These are phyloP conservation scores for Erannis defoliaria DNA, from an alignment of 2,888 invertebrate species.

Conservation along the genomic window DNA sequence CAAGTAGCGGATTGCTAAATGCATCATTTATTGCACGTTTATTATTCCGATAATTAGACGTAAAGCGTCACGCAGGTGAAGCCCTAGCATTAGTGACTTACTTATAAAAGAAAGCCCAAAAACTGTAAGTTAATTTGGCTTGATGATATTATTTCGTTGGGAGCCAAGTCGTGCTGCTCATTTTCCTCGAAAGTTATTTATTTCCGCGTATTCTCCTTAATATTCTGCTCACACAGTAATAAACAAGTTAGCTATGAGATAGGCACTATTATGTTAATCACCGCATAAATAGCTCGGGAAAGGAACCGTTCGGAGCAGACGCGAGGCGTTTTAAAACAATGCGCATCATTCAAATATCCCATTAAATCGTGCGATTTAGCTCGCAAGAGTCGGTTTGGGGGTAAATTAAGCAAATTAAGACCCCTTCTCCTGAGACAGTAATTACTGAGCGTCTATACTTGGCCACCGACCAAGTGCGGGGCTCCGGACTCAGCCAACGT, in stretches of 20 bases:
- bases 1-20: no score
- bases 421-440: constrained; percentile 77
- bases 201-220: constrained; percentile 35
- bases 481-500: constrained; percentile 50
- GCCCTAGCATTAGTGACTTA: constrained; percentile 5
- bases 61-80: no score
- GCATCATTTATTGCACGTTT: no score
- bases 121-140: constrained; percentile 23
- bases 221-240: constrained; percentile 39
- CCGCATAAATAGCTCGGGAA: constrained; percentile 48
- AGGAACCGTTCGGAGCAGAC: constrained; percentile 67
- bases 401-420: constrained; percentile 86
- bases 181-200: constrained; percentile 31
- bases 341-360: constrained; percentile 80
- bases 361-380: constrained; percentile 81
- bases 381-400: constrained; percentile 68
- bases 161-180: constrained; percentile 21
- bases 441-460: constrained; percentile 79
- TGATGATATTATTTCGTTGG: constrained; percentile 26
- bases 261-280: constrained; percentile 44
- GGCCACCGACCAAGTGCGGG: constrained; percentile 72
- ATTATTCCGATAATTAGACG: no score
- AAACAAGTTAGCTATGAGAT: constrained; percentile 42
- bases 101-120: constrained; percentile 16
- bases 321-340: constrained; percentile 77